These are phyloP conservation scores for Cydia amplana DNA, from an alignment of 1,140 invertebrate genomes.

Conservation along the genomic window DNA sequence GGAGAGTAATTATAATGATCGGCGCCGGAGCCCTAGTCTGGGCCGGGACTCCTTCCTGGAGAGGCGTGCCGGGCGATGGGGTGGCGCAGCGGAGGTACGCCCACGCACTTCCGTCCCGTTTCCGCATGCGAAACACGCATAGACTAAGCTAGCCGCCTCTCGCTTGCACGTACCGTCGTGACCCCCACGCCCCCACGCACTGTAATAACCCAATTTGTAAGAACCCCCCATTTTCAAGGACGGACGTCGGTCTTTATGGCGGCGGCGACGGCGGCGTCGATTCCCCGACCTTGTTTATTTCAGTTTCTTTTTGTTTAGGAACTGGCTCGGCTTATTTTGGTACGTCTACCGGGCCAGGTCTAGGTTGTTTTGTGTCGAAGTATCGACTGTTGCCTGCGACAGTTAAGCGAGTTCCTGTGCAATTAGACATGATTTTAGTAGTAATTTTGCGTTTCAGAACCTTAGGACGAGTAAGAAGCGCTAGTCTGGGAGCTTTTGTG, in stretches of 20 bases:
- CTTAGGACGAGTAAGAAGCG: neutral
- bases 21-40: slow-evolving; percentile 77
- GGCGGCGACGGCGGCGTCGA: slow-evolving; percentile 75
- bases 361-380: slow-evolving; percentile 54
- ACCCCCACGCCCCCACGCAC: slow-evolving; percentile 69
- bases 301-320: slow-evolving; percentile 79
- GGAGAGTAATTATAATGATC: slow-evolving; percentile 80
- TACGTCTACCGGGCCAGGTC: slow-evolving; percentile 56
- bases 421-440: slow-evolving; percentile 13
- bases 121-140: slow-evolving; percentile 34
- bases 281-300: slow-evolving; percentile 78
- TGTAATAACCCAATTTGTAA: slow-evolving; percentile 79
- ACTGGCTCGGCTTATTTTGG: slow-evolving; percentile 75
- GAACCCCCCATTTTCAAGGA: slow-evolving; percentile 78
- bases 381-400: neutral
- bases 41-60: slow-evolving; percentile 73
- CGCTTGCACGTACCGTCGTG: slow-evolving; percentile 60
- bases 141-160: slow-evolving; percentile 37
- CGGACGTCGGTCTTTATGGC: slow-evolving; percentile 78
- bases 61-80: slow-evolving; percentile 69
- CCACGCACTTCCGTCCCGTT: slow-evolving; percentile 59
- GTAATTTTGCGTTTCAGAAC: neutral
- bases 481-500: slow-evolving; percentile 19
- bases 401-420: neutral
- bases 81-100: slow-evolving; percentile 73